Base-by-base conservation (phyloP, 2,888 invertebrate species). In the Marronus borbonicus region DNA sequence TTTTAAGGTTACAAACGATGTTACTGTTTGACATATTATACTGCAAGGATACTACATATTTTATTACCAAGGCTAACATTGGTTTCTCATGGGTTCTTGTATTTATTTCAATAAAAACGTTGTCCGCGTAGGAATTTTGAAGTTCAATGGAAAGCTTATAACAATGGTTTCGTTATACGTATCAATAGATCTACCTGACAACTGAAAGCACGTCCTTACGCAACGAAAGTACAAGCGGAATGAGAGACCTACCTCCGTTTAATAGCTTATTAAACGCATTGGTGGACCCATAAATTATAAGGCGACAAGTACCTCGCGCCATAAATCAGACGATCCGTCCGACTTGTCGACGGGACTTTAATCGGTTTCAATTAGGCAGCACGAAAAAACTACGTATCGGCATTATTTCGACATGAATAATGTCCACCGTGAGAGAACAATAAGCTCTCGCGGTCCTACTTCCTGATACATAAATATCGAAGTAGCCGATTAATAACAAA, bases 301-400 rank as follows among this genome's bases (percentile, higher is more conserved):
- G 24, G n/a, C 60, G 49, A 39, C 60, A 60, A 28, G 44, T 44
- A 74, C 60, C n/a, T 39, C 20, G 60, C 72, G 60, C 60, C 28
- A 62, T 74, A 74, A 74, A 74, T 74, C 72, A 74, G 44, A 24
- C 14, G 28, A 74, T 60, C 39, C 60, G 72, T 60, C 72, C 31
- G 14, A 60, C 24, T 31, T 49, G 60, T 74, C 39, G 72, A 24
- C 58, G 36, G n/a, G 36, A 12, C 72, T 10, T 72, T 72, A 72
- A 72, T 74, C 72, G 72, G 44, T 74, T 44, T 74, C 72, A 60
- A 74, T 74, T 74, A 74, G 44, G 60, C 28, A 74, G 72, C 60
- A 44, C 44, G 55, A 74, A 74, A 72, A 60, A 74, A 74, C 49
- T 2, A 14, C 44, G 44, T 60, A 62, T 60, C 20, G 60, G 44